Percentiles rank a stretch among this genome's conserved stretches.
Conservation (phyloP, 1,140 invertebrate genomes). For the Vollenhovia emeryi region DNA sequence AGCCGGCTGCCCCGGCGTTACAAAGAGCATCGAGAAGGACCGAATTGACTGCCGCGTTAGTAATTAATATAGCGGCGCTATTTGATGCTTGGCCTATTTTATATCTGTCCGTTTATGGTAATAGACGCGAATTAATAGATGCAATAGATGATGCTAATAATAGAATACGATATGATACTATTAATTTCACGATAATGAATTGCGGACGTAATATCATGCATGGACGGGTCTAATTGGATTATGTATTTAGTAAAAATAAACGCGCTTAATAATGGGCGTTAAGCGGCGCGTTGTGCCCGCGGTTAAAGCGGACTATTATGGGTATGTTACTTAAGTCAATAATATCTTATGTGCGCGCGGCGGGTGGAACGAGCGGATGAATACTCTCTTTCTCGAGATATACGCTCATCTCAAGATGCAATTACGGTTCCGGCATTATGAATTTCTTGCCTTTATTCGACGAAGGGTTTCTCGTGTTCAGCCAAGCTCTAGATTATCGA, state of each 20-base stretch:
- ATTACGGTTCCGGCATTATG: neutral
- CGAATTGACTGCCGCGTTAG: neutral
- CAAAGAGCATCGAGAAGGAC: too few species aligned
- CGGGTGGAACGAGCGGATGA: too few species aligned
- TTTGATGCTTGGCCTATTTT: conserved; percentile 1
- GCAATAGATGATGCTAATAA: conserved; percentile 43
- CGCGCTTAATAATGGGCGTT: conserved; percentile 27
- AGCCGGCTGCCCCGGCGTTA: neutral
- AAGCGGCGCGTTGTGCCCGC: conserved; percentile 7
- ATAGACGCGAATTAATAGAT: conserved; percentile 36
- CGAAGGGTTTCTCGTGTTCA: neutral
- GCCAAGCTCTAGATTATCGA: neutral
- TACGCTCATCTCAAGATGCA: neutral
- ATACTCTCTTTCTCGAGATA: conserved; percentile 10
- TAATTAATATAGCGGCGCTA: conserved; percentile 1
- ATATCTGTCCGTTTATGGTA: conserved; percentile 8
- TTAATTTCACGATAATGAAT: conserved; percentile 56
- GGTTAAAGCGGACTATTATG: conserved; percentile 11
- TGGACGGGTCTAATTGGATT: conserved; percentile 49
- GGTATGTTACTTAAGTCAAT: conserved; percentile 34
- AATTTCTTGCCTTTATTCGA: neutral
- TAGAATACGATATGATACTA: conserved; percentile 50
- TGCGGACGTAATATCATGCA: conserved; percentile 35
- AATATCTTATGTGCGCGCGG: neutral
- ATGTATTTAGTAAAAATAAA: conserved; percentile 57